Conservation (phyloP, 2,888 invertebrate genomes). For the Trissonchulus sp. region DNA sequence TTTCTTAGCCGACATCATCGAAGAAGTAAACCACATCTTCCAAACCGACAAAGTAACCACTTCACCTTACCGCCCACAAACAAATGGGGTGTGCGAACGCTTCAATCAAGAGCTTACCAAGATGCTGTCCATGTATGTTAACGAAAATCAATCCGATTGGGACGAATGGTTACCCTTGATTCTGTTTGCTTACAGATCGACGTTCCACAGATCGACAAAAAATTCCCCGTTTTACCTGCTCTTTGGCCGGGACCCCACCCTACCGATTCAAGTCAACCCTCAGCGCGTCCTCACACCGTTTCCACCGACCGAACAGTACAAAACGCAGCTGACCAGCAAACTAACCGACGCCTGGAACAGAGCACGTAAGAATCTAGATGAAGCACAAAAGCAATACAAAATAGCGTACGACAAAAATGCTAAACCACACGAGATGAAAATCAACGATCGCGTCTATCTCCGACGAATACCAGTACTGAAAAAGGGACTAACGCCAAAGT, state of each 20-base stretch:
- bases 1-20: constrained; percentile 35
- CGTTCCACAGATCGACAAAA: background rate
- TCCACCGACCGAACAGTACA: too few species aligned
- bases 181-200: constrained; percentile 15
- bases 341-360: background rate
- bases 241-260: constrained; percentile 3
- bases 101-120: constrained; percentile 39
- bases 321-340: background rate
- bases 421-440: background rate
- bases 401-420: background rate
- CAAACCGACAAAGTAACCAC: constrained; percentile 26
- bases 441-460: background rate
- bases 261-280: too few species aligned
- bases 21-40: constrained; percentile 30
- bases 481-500: background rate
- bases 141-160: constrained; percentile 34
- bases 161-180: constrained; percentile 6
- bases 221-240: background rate
- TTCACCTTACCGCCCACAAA: constrained; percentile 32
- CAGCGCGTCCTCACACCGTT: too few species aligned
- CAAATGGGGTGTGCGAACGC: constrained; percentile 39
- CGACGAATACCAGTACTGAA: background rate
- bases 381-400: background rate
- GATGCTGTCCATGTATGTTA: constrained; percentile 39
- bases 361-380: background rate